Percentiles rank a stretch among this genome's conserved stretches.
Conservation (phyloP, 2,797 vertebrate genomes). For the Anolis apletophallus region DNA sequence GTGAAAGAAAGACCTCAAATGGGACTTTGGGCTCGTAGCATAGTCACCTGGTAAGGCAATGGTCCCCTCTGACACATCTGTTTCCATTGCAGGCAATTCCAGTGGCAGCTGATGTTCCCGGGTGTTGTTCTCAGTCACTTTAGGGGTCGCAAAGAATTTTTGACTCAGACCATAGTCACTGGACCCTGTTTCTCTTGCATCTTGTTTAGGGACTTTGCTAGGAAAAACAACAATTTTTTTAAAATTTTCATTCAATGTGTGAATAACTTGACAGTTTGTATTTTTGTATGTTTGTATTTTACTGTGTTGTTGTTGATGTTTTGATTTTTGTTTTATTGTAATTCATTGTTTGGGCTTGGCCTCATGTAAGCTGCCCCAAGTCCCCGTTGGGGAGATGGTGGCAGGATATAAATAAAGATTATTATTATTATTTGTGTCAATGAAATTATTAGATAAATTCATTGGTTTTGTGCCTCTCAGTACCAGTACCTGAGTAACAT, state of each 20-base stretch:
- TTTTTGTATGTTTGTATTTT: too few species aligned
- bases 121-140: neutral
- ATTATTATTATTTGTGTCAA: too few species aligned
- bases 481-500: too few species aligned
- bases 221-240: neutral
- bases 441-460: too few species aligned
- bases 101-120: neutral
- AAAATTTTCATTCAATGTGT: neutral
- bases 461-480: too few species aligned
- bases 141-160: neutral
- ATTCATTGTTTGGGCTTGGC: too few species aligned
- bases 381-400: too few species aligned
- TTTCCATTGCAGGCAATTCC: conserved; percentile 24
- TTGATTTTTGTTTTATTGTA: too few species aligned
- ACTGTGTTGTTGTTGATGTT: too few species aligned
- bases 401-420: too few species aligned
- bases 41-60: neutral
- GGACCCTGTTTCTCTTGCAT: conserved; percentile 15
- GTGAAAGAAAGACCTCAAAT: neutral
- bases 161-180: neutral
- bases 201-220: conserved; percentile 51
- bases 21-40: neutral
- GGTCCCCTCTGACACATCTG: conserved; percentile 56
- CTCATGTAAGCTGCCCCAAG: too few species aligned
- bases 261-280: neutral